Evolutionary conservation across 1,140 invertebrate genomes (phyloP).

Genomic region (Trachymyrmex cornetzi): DNA sequence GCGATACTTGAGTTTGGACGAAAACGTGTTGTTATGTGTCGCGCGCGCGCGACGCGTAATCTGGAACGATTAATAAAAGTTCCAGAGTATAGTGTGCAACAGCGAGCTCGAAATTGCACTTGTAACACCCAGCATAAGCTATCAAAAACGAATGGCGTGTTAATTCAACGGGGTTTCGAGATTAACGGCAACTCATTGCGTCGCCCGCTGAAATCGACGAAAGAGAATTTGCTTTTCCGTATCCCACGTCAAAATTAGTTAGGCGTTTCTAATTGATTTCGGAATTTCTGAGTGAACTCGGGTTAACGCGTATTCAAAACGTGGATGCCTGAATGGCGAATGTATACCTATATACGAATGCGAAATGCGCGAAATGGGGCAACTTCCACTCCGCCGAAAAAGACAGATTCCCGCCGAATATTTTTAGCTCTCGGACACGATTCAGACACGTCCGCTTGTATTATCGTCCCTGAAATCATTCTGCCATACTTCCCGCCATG

Average conservation of each 20-base stretch:
- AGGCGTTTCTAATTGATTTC: constrained; percentile 47
- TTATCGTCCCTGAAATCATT: constrained; percentile 42
- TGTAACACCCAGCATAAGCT: constrained; percentile 18
- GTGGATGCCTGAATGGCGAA: background rate
- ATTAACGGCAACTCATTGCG: constrained; percentile 48
- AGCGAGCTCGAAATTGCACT: constrained; percentile 43
- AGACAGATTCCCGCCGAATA: constrained; percentile 21
- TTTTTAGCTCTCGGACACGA: constrained; percentile 15
- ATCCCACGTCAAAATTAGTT: constrained; percentile 46
- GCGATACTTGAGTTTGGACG: background rate
- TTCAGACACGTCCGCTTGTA: constrained; percentile 51
- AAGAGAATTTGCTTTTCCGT: background rate
- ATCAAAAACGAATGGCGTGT: constrained; percentile 46
- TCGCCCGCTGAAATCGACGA: constrained; percentile 19
- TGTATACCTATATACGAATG: background rate
- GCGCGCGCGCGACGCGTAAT: constrained; percentile 8
- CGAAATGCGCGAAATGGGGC: constrained; percentile 6
- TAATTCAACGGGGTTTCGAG: constrained; percentile 35
- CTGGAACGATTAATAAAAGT: constrained; percentile 59
- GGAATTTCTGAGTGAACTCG: constrained; percentile 28
- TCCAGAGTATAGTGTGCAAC: constrained; percentile 5
- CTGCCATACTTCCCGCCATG: constrained; percentile 23
- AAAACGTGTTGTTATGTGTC: constrained; percentile 36
- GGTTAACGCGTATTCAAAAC: background rate
- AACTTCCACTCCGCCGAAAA: constrained; percentile 14